These are phyloP conservation scores for Cavia porcellus DNA, from an alignment of 2,113 vertebrate genomes.

Conservation along the genomic window DNA sequence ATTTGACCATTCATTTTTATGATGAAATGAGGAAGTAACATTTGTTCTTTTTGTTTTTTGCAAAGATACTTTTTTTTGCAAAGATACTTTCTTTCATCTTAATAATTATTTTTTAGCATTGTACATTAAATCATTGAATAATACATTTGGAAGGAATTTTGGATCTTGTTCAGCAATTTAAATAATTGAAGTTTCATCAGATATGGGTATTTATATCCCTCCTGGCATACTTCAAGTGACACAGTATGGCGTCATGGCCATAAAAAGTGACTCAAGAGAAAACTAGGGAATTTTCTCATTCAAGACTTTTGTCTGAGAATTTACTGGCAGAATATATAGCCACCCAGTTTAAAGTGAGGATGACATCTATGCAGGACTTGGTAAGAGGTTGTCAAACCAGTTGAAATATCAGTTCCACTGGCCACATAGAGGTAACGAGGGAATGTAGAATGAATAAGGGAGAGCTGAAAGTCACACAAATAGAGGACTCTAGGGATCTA, in stretches of 20 bases:
- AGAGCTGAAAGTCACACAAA: not conserved
- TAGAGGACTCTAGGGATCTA: too few relatives aligned
- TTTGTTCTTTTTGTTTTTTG: conserved; percentile 15
- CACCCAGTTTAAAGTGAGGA: conserved; percentile 16
- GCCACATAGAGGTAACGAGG: not conserved
- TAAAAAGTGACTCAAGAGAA: not conserved
- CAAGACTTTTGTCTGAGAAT: conserved; percentile 45
- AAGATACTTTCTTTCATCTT: not conserved
- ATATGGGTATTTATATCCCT: not conserved
- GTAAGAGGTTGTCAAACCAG: not conserved
- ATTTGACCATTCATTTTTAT: conserved; percentile 55
- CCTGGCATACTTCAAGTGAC: not conserved
- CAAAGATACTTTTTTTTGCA: not conserved
- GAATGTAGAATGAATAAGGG: not conserved
- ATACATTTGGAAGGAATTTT: conserved; percentile 46
- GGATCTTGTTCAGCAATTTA: not conserved
- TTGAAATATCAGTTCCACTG: not conserved
- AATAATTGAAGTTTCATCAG: not conserved
- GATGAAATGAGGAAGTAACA: conserved; percentile 32
- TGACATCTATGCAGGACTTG: not conserved
- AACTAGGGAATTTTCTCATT: not conserved
- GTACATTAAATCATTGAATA: not conserved
- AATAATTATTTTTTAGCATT: conserved; percentile 33
- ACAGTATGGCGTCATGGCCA: not conserved
- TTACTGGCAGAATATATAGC: not conserved